Evolutionary conservation across 35 echinoderm and acorn worm genomes (phyloP), one percentile per base, ranked within the genome.

Genomic region (Apostichopus parvimensis): DNA sequence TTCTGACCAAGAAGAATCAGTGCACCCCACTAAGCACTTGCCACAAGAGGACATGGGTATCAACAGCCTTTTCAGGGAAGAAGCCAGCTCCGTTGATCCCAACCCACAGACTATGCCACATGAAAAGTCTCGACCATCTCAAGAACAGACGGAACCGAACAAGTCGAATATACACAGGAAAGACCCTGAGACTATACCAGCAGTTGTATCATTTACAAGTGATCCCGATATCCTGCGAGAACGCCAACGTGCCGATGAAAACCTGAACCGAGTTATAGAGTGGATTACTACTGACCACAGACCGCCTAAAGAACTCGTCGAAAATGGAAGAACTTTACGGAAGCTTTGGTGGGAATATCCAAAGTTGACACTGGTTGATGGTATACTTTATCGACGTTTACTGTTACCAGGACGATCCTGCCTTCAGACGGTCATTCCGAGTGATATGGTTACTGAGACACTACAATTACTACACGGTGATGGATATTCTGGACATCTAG

Each of bases 261-360:
- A 24, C 7, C 5, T 78, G 10, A 78, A 57, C 53, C 8, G 55
- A 56, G 53, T 56, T 3, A 79, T 91, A 79, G 53, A 79, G 6
- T 77, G 89, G 53, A 18, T 66, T 8, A 9, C 45, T n/a, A 6
- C 28, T 0, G 25, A 18, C 4, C 12, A 23, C 5, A 24, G 54
- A 78, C 52, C 75, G 20, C 54, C 53, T 4, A 23, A 12, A 14
- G 15, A 91, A 77, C 15, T 56, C 10, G 17, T n/a, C 17, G 23
- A 4, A 91, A 23, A 4, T 78, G 8, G 21, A 45, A 6, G 53
- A 17, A 53, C 56, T 60, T 56, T 77, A 21, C 14, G 59, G 12
- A 91, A 91, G 79, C 73, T 91, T 54, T 78, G 68, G 53, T 77
- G 75, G 89, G 72, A 91, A 79, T 91, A 55, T 54, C 26, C 87